Evolutionary conservation across 2,113 vertebrate genomes (phyloP), one percentile per base, ranked within the genome.

Genomic region (Epinephelus moara): DNA sequence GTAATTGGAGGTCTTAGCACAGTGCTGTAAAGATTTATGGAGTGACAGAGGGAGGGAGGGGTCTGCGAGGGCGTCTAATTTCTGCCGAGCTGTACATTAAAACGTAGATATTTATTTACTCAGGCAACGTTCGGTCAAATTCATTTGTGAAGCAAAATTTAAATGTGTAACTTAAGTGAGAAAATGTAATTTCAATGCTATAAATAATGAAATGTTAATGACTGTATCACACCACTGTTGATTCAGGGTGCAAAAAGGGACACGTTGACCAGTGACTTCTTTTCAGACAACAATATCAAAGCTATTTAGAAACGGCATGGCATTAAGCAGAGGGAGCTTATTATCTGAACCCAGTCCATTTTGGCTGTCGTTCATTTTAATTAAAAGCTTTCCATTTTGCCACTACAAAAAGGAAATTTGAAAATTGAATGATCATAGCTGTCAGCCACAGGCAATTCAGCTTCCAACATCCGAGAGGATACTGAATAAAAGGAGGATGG

Each of bases 1-100:
- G 83, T 89, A 92, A 91, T 57, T 61, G 82, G 78, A 92, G 27
- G 75, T 81, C 56, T 85, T 78, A 57, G 59, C 79, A 49, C 55
- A 49, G 68, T 7, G 72, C 75, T 77, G 89, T 81, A 56, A 82
- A 77, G 77, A 90, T 74, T 83, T 56, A 82, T 23, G 30, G 33
- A 57, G 12, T 19, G 33, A 37, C 30, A 30, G 33, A 57, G 12
- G n/a, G 33, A 57, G 12, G n/a, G 49, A 61, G 19, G 53, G 57
- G 8, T 40, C 68, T 4, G 47, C 33, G 4, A 42, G 66, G 56
- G 47, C 2, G 15, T 18, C 21, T 15, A 3, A 45, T 47, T 64
- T 59, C 6, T 67, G 27, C 25, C 47, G 17, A 73, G 52, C 71
- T 4, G 25, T 73, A 40, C 42, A 19, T 52, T 19, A 18, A 56